Percentiles rank a stretch among this genome's conserved stretches.
Conservation (phyloP, 1,140 invertebrate genomes). For the Formica selysi region DNA sequence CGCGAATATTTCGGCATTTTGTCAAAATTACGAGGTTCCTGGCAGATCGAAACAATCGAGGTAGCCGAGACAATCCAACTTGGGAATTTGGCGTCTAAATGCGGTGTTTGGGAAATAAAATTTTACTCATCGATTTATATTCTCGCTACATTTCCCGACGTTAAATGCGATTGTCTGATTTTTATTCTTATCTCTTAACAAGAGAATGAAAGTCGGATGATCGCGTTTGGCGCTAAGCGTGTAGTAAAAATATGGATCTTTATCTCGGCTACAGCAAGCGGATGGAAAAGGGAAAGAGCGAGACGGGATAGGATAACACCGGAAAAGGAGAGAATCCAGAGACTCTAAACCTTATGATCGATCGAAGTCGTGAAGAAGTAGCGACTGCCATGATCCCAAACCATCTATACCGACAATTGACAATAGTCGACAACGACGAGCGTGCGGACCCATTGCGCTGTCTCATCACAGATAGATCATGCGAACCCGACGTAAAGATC, state of each 20-base stretch:
- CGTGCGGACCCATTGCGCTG: slow-evolving; percentile 78
- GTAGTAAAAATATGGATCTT: not conserved
- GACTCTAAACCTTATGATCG: slow-evolving; percentile 65
- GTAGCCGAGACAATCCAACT: slow-evolving; percentile 39
- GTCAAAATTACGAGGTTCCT: slow-evolving; percentile 48
- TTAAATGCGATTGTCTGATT: not conserved
- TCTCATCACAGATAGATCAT: slow-evolving; percentile 73
- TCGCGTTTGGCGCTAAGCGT: not conserved
- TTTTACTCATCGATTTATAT: not conserved
- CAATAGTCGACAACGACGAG: slow-evolving; percentile 64
- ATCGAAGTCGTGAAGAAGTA: slow-evolving; percentile 67
- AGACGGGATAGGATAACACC: slow-evolving; percentile 1
- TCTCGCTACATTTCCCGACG: not conserved
- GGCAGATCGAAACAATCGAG: slow-evolving; percentile 59
- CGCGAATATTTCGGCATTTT: slow-evolving; percentile 39
- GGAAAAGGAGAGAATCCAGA: slow-evolving; percentile 41
- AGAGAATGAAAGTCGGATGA: not conserved
- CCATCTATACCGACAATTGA: slow-evolving; percentile 44
- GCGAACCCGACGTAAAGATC: not conserved
- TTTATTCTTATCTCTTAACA: not conserved
- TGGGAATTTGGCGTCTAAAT: slow-evolving; percentile 40
- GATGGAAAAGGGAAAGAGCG: slow-evolving; percentile 11
- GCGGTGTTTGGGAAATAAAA: slow-evolving; percentile 29
- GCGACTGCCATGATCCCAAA: slow-evolving; percentile 61
- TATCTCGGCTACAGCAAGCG: slow-evolving; percentile 37